A percentile compares a stretch with the other conserved stretches of the same genome.
These are phyloP conservation scores for Panagrolaimus sp. DNA, from an alignment of 1,140 invertebrate genomes.

Conservation along the genomic window DNA sequence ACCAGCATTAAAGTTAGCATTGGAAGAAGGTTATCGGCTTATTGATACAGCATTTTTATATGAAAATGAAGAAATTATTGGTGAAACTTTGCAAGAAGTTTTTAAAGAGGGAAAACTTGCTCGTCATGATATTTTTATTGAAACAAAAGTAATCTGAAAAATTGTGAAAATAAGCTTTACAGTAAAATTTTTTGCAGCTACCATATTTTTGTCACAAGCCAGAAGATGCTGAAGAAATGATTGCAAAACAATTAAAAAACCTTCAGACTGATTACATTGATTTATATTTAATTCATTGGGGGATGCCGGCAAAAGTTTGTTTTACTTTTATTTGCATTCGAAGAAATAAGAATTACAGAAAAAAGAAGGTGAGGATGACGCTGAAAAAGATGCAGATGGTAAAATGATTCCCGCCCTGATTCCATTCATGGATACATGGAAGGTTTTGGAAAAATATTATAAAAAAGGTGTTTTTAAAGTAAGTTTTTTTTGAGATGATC, in stretches of 20 bases:
- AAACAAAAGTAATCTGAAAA: constrained; percentile 72
- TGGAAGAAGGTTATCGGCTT: constrained; percentile 68
- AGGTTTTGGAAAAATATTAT: constrained; percentile 57
- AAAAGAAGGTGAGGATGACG: constrained; percentile 20
- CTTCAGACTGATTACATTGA: constrained; percentile 76
- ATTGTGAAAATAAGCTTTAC: no score
- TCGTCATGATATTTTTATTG: constrained; percentile 73
- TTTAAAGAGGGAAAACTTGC: constrained; percentile 67
- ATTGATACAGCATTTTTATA: constrained; percentile 73
- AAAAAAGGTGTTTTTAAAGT: constrained; percentile 35
- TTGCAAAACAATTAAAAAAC: constrained; percentile 67
- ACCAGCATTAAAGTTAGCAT: constrained; percentile 65
- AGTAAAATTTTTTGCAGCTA: no score
- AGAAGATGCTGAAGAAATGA: constrained; percentile 65
- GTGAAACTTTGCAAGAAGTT: constrained; percentile 71
- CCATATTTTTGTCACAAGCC: constrained; percentile 59
- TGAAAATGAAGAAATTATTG: constrained; percentile 72
- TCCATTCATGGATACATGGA: constrained; percentile 38
- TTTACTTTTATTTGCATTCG: no score
- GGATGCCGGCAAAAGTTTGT: neutral
- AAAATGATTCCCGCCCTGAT: constrained; percentile 11
- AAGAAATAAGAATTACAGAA: neutral
- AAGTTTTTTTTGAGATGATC: no score
- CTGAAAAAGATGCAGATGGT: constrained; percentile 20
- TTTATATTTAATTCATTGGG: constrained; percentile 73